Conservation (phyloP, 2,888 invertebrate species). For the Apotomis capreana region DNA sequence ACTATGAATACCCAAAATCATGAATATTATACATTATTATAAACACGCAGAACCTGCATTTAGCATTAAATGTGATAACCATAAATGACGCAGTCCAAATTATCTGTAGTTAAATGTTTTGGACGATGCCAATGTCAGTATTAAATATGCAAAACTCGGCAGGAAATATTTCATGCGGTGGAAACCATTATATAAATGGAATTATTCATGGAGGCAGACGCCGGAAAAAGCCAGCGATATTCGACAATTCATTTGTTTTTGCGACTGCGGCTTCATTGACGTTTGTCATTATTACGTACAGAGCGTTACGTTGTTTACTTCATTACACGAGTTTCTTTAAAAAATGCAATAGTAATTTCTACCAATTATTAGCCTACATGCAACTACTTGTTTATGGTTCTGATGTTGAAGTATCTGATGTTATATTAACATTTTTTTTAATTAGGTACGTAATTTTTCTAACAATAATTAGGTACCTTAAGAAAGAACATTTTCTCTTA, state of each 20-base stretch:
- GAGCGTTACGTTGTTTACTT: conserved; percentile 54
- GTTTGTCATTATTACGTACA: conserved; percentile 56
- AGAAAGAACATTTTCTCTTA: no score
- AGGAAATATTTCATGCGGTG: conserved; percentile 80
- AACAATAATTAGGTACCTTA: no score
- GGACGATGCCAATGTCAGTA: conserved; percentile 73
- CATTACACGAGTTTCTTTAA: no score
- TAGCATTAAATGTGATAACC: conserved; percentile 20
- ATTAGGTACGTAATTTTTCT: no score
- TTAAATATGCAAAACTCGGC: conserved; percentile 77
- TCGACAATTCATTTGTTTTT: conserved; percentile 77
- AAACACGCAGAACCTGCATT: conserved; percentile 1
- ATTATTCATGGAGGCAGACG: conserved; percentile 77
- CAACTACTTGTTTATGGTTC: no score
- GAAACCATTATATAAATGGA: conserved; percentile 76
- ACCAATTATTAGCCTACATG: no score
- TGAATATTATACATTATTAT: conserved; percentile 17
- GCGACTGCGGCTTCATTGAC: conserved; percentile 68
- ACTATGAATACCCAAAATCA: conserved; percentile 17
- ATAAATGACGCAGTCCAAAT: conserved; percentile 30
- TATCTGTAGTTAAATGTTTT: conserved; percentile 48
- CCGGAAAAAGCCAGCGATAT: conserved; percentile 76
- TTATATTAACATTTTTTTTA: no score
- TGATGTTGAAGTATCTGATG: no score
- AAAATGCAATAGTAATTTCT: no score